Percentiles rank a stretch among this genome's conserved stretches.
Conservation (phyloP, 2,797 vertebrate species). For the Urocyon cinereoargenteus region DNA sequence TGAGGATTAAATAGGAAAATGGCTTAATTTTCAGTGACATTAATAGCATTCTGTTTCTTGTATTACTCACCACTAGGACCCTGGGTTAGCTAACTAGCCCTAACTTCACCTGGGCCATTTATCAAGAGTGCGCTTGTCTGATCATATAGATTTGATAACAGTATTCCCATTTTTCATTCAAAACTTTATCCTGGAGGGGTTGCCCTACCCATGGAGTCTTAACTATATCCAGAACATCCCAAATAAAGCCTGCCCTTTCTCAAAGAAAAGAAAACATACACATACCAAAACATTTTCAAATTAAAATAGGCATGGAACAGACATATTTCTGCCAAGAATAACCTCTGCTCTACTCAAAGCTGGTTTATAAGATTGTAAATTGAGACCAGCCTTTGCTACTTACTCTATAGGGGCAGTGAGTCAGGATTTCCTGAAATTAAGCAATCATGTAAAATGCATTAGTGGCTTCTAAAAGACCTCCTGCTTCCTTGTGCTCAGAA, state of each 20-base stretch:
- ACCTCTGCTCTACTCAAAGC: slow-evolving; percentile 56
- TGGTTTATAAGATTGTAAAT: slow-evolving; percentile 63
- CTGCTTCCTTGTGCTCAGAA: slow-evolving; percentile 68
- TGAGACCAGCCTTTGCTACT: slow-evolving; percentile 70
- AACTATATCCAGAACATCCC: slow-evolving; percentile 56
- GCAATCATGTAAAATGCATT: slow-evolving; percentile 47
- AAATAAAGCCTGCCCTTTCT: slow-evolving; percentile 52
- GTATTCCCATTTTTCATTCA: not conserved
- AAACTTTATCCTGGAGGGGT: not conserved
- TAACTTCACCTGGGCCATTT: not conserved
- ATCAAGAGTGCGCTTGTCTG: not conserved
- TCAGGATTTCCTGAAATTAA: slow-evolving; percentile 78
- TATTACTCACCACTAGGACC: not conserved
- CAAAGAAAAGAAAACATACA: slow-evolving; percentile 55
- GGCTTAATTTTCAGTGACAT: not conserved
- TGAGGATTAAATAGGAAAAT: not conserved
- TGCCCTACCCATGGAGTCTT: slow-evolving; percentile 32
- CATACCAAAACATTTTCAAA: slow-evolving; percentile 45
- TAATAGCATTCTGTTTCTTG: not conserved
- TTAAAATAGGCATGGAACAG: slow-evolving; percentile 60
- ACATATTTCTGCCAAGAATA: slow-evolving; percentile 56
- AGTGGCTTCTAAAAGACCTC: slow-evolving; percentile 74
- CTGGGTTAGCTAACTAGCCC: not conserved
- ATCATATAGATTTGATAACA: not conserved
- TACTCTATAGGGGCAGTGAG: slow-evolving; percentile 59